Percentiles rank a stretch among this genome's conserved stretches.
Conservation (phyloP, 2,888 invertebrate species). For the Antheraea yamamai region DNA sequence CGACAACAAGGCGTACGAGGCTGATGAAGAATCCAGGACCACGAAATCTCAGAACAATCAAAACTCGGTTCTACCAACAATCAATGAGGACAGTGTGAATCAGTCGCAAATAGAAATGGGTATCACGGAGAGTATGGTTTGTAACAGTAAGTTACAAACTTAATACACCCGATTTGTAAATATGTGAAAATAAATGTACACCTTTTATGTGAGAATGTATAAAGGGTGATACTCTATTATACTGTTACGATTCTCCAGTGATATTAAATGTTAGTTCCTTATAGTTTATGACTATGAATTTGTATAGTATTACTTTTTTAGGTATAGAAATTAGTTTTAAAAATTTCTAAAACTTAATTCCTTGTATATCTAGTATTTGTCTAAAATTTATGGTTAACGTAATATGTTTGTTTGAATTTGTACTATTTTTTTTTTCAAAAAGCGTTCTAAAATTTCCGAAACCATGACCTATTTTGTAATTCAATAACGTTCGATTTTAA, state of each 20-base stretch:
- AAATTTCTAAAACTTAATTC: not conserved
- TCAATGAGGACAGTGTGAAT: conserved; percentile 47
- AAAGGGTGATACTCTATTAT: not conserved
- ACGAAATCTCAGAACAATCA: conserved; percentile 38
- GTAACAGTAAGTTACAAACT: conserved; percentile 61
- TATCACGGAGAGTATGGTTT: conserved; percentile 68
- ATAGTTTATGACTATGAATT: not conserved
- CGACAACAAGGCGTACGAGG: conserved; percentile 74
- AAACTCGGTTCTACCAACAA: conserved; percentile 32
- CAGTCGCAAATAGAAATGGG: conserved; percentile 71
- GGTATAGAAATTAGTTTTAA: not conserved
- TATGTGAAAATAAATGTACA: not conserved
- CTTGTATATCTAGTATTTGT: not conserved
- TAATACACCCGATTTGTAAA: conserved; percentile 22
- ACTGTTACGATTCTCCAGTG: conserved; percentile 3
- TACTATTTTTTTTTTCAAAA: not conserved
- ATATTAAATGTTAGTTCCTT: conserved; percentile 13
- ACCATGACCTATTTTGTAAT: not conserved
- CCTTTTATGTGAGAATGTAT: not conserved
- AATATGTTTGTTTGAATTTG: not conserved
- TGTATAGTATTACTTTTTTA: not conserved
- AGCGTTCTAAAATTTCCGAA: not conserved
- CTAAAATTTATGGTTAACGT: not conserved
- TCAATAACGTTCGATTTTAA: not conserved
- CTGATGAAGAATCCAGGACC: conserved; percentile 57